Base-by-base conservation (phyloP, 1,140 invertebrate species). In the Hylaeus volcanicus region DNA sequence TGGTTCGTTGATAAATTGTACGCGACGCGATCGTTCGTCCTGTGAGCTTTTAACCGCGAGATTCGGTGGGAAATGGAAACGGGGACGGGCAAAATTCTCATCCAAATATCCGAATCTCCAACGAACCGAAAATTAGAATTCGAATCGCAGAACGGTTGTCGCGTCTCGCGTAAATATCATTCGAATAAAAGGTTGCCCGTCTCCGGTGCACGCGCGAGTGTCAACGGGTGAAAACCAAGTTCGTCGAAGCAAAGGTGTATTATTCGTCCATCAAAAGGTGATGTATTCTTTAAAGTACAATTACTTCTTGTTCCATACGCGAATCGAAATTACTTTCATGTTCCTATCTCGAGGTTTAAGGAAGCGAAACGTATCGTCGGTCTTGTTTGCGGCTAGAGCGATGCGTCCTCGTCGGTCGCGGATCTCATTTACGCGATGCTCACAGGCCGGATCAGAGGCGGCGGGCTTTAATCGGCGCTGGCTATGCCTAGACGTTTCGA, bases 401-500 rank as follows among this genome's bases (percentile, higher is more conserved):
- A 79, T 68, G 79, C 64, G 70, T 76, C 79, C 70, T 79, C 48
- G 77, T 79, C 71, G 77, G 77, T 79, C 77, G 77, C 77, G 77
- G 77, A 79, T 81, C 80, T 76, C 80, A 73, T 70, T 66, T 75
- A 71, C 72, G 82, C 73, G 75, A 77, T 48, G 86, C 63, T 86
- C 81, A 73, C 77, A 56, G 60, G 53, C 73, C 71, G 63, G 82
- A 64, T 86, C 70, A 74, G 72, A 74, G 74, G 48, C 78, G 85
- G 75, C 58, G 58, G 69, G 69, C 61, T 73, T 37, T 68, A 12
- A 4, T 8, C 73, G 43, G 72, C 75, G 80, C 85, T 89, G 90
- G 88, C 82, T 87, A 77, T 91, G 89, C 91, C 92, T 92, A 90
- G 72, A 72, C 75, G 68, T 81, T 87, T 86, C 75, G 86, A 86